Evolutionary conservation across 2,888 invertebrate species (phyloP), one percentile per base, ranked within the genome.

Genomic region (Herminia tarsipennalis): DNA sequence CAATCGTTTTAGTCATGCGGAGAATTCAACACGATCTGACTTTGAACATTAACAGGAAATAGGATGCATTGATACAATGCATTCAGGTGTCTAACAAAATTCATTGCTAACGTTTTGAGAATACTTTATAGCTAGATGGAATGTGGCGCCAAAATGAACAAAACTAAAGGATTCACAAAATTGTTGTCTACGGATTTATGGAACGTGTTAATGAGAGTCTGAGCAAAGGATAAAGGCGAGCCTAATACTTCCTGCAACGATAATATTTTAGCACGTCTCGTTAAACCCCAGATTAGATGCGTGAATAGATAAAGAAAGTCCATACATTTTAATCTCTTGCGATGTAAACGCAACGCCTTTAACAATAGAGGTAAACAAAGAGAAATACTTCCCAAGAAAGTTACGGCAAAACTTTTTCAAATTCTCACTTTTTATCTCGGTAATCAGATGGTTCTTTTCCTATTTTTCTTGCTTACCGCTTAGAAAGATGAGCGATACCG

Each of bases 11-110:
- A 50, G 76, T 73, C 77, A 79, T 75, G 83, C 78, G 45, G 70
- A 72, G 83, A 82, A 87, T 83, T 78, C 69, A 67, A 70, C 62
- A 58, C 51, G 40, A 53, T 54, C 51, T 56, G 21, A 32, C 49
- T 70, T 65, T 8, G 12, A 60, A 72, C 66, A 70, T 81, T 88
- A 78, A 78, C 83, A 86, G 86, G 82, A 88, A 87, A 83, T 70
- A 45, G 73, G 60, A 88, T 63, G 44, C 49, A 14, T 84, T 86
- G 77, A 73, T 87, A 88, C 89, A 86, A 85, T 83, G 83, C 83
- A 85, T 85, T 86, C 73, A 78, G 77, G 68, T 81, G 77, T 77
- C 78, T 71, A 73, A 80, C 75, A 65, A 81, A 77, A 85, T 82
- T 81, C 49, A 66, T 80, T 67, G 67, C 66, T 64, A 69, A 74